Evolutionary conservation across 2,797 vertebrate species (phyloP), one percentile per base, ranked within the genome.

Genomic region (Orestias chungarensis): DNA sequence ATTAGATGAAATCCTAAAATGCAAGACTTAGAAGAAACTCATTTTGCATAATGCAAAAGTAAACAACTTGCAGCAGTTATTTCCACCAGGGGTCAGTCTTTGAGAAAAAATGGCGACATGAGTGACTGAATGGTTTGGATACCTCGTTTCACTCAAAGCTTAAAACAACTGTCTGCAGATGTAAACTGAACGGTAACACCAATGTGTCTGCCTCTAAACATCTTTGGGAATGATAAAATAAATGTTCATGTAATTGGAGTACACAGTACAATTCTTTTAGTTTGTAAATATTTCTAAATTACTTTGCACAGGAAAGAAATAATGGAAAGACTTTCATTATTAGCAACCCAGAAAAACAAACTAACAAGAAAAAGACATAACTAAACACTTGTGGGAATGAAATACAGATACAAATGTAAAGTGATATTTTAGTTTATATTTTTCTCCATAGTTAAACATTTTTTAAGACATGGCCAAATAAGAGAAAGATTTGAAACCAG

Each of bases 21-120:
- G 7, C 7, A 55, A 29, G 31, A 40, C 23, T 62, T 25, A 3
- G 38, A 62, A 62, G n/a, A n/a, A n/a, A n/a, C n/a, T 3, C 12
- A 3, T 42, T 62, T 35, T 20, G 12, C 20, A 11, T 59, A 29
- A 25, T 23, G 38, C 23, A 10, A 31, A 43, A 29, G n/a, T 17
- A 6, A 20, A 4, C 35, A 42, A 25, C 3, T 42, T n/a, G 17
- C 23, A 15, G n/a, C 33, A 27, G 6, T 1, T 59, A 42, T 2
- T 33, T 14, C 73, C 83, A 79, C 67, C 67, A 84, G 83, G 70
- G 80, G 83, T 71, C 86, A 81, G 78, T 78, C 67, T 84, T 31
- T 74, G 52, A 71, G 67, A 82, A 73, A 43, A 50, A 23, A 6
- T 47, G 15, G 10, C 0, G 35, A 29, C 2, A 2, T 9, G 4